phyloP scores from a whole-genome alignment of 92 coral and sea anemone genomes.

The Meandrina meandrites region DNA sequence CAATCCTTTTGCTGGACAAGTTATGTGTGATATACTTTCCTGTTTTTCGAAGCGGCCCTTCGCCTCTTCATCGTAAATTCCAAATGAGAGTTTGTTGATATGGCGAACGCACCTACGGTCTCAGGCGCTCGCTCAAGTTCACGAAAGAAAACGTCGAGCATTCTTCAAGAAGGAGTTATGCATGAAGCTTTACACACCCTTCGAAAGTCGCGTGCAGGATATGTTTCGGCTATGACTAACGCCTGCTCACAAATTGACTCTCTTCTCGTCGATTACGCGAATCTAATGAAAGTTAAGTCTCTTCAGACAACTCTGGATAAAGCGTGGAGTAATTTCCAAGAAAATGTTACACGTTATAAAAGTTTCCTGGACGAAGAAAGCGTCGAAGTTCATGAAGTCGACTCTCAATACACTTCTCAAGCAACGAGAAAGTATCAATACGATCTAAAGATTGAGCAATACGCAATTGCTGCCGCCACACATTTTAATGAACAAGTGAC shows the following conservation, averaged over 20 bases:
- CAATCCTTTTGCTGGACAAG: no score
- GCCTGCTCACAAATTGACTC: not conserved
- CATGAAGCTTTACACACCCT: no score
- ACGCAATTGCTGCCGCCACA: not conserved
- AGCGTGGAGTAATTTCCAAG: not conserved
- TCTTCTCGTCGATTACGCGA: slow-evolving; percentile 6
- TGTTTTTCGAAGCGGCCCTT: no score
- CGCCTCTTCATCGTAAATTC: no score
- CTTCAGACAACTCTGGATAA: not conserved
- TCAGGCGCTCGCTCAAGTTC: no score
- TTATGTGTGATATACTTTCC: no score
- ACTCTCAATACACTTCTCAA: not conserved
- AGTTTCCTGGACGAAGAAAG: not conserved
- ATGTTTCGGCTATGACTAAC: no score
- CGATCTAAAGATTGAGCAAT: slow-evolving; percentile 6
- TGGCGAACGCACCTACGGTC: no score
- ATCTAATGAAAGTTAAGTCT: not conserved
- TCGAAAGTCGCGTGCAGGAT: no score
- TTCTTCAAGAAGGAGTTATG: no score
- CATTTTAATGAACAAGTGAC: slow-evolving; percentile 38
- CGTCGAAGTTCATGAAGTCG: not conserved
- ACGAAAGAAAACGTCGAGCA: no score
- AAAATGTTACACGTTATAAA: not conserved
- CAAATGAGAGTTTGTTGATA: no score
- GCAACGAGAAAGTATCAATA: not conserved